Conservation (phyloP, 2,888 invertebrate species). For the Leucania comma region DNA sequence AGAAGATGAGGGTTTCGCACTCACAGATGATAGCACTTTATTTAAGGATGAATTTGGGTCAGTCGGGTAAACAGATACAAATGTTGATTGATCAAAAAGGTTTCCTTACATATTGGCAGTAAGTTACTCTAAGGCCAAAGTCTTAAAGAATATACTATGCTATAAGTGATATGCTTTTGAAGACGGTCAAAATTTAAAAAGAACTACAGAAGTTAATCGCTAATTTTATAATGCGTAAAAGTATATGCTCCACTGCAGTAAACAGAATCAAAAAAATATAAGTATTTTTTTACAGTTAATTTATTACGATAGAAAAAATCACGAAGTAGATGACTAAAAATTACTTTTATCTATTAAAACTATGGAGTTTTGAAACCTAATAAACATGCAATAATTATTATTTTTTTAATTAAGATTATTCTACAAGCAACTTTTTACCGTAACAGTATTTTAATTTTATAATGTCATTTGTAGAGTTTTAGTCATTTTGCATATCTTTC, state of each 20-base stretch:
- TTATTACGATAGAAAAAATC: background rate
- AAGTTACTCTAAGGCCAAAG: background rate
- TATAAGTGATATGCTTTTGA: background rate
- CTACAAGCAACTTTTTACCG: too few species aligned
- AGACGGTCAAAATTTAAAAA: background rate
- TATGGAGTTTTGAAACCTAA: too few species aligned
- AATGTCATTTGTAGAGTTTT: too few species aligned
- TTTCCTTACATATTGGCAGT: conserved; percentile 12
- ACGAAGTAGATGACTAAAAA: too few species aligned
- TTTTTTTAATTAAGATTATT: too few species aligned
- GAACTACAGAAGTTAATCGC: background rate
- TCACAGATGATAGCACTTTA: conserved; percentile 11
- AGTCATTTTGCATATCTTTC: too few species aligned
- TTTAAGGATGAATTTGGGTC: conserved; percentile 23
- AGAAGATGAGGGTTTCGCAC: conserved; percentile 5
- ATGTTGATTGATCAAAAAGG: conserved; percentile 42
- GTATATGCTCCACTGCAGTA: too few species aligned
- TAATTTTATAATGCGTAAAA: background rate
- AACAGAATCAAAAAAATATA: too few species aligned
- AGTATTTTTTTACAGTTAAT: too few species aligned
- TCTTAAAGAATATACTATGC: background rate
- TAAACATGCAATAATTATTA: too few species aligned
- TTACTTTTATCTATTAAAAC: too few species aligned
- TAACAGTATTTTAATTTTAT: too few species aligned
- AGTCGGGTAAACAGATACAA: conserved; percentile 26